Base-by-base conservation (phyloP, 2,888 invertebrate species). In the Tipula confusa region DNA sequence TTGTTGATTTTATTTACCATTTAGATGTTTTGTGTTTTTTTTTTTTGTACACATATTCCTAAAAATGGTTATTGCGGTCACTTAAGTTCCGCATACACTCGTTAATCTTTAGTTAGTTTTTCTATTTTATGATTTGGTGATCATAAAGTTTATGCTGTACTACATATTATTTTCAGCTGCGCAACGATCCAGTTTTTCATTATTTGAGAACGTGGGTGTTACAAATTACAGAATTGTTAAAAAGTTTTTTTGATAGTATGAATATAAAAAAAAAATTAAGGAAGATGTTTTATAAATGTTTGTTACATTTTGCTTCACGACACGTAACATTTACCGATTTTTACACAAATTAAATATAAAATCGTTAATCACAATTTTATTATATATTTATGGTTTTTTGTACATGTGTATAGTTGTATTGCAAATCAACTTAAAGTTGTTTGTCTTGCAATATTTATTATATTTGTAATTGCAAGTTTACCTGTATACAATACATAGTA, bases 391-490 rank as follows among this genome's bases (percentile, higher is more conserved):
- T n/a, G n/a, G n/a, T n/a, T n/a, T n/a, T 7, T 31, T 7, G 31
- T 31, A 31, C 7, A 31, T 64, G 64, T 64, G 64, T 64, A n/a
- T n/a, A 24, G 64, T 64, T 64, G 64, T 18, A 4, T 64, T 64
- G 64, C 24, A 64, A 64, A 64, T 64, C 64, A 64, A 64, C 64
- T 18, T 64, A 64, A 64, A 64, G 64, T 64, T 64, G 64, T 64
- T 64, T 64, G 64, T 64, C 64, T 64, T 64, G 64, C 24, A 64
- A 64, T 9, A 64, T 64, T 64, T 64, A 64, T 64, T 64, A 64
- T 64, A 64, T 24, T 64, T 24, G 64, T 64, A 64, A 64, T 64
- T 64, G 64, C 64, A 64, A 64, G 64, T 24, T 64, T 64, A 64
- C 64, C 64, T 64, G 24, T 43, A 31, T 33, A 43, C 15, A 43